Conservation (phyloP, 2,888 invertebrate species). For the Orthosia gothica region DNA sequence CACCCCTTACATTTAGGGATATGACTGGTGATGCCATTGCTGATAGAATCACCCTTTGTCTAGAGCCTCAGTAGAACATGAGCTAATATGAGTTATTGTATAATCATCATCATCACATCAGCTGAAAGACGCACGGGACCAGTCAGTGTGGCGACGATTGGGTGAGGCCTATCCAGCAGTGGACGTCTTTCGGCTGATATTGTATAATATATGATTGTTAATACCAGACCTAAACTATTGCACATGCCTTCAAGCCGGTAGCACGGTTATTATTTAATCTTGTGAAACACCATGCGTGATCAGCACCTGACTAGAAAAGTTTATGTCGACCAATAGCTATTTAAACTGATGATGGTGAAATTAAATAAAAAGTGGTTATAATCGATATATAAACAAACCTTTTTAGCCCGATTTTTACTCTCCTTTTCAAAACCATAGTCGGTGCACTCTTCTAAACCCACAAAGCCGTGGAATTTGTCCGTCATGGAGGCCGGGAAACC, state of each 20-base stretch:
- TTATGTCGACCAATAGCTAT: neutral
- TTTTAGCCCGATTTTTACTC: constrained; percentile 78
- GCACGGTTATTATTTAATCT: neutral
- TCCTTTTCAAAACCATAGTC: constrained; percentile 92
- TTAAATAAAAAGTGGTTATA: neutral
- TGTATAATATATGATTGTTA: neutral
- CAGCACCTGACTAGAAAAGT: neutral
- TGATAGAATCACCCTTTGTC: too few species aligned
- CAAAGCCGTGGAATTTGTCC: constrained; percentile 92
- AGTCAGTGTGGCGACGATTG: too few species aligned
- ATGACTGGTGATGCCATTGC: too few species aligned
- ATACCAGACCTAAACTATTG: neutral
- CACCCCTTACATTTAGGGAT: too few species aligned
- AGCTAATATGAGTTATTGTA: neutral
- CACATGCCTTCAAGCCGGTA: neutral
- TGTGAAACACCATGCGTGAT: neutral
- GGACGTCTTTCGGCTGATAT: too few species aligned
- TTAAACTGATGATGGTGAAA: neutral
- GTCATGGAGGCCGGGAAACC: constrained; percentile 86
- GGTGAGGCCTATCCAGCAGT: too few species aligned
- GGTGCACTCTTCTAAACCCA: constrained; percentile 95
- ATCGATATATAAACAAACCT: constrained; percentile 72
- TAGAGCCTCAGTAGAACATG: neutral
- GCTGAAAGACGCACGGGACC: too few species aligned
- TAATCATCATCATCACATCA: too few species aligned